Percentiles rank a stretch among this genome's conserved stretches.
phyloP scores from a whole-genome alignment of 2,888 invertebrate genomes.

The Lepidonotus clava region DNA sequence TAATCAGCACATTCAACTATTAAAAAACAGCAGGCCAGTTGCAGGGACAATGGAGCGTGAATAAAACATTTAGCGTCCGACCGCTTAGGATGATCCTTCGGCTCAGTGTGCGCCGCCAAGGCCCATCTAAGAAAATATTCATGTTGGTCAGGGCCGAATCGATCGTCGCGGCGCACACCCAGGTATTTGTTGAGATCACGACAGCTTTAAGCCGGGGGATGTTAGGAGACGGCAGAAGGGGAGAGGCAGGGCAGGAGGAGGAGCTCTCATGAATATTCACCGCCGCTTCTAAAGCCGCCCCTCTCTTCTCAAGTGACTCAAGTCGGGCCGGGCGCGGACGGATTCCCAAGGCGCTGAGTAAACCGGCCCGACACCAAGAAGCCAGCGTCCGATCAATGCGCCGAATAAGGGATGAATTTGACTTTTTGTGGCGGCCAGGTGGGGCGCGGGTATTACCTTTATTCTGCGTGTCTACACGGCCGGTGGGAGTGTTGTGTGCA shows the following conservation, averaged over 20 bases:
- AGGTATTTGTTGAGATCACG: constrained; percentile 30
- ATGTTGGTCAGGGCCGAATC: constrained; percentile 28
- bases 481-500: not conserved
- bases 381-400: constrained; percentile 16
- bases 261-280: constrained; percentile 1
- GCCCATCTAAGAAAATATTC: constrained; percentile 34
- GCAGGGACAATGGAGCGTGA: not conserved
- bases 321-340: constrained; percentile 15
- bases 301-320: constrained; percentile 35
- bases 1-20: constrained; percentile 35
- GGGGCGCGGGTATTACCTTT: not conserved
- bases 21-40: not conserved
- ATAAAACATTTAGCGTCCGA: constrained; percentile 2
- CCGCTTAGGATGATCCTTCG: not conserved
- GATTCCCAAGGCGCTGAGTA: constrained; percentile 37
- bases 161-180: not conserved
- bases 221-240: too few species aligned
- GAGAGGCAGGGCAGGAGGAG: not conserved
- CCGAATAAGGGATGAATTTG: constrained; percentile 19
- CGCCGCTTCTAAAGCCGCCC: not conserved
- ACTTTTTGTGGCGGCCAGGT: constrained; percentile 2
- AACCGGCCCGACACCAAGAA: constrained; percentile 33
- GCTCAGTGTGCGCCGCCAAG: not conserved
- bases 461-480: not conserved
- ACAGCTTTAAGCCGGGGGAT: constrained; percentile 4